Evolutionary conservation across 2,888 invertebrate species (phyloP).

Genomic region (Agonopterix alstromeriana): DNA sequence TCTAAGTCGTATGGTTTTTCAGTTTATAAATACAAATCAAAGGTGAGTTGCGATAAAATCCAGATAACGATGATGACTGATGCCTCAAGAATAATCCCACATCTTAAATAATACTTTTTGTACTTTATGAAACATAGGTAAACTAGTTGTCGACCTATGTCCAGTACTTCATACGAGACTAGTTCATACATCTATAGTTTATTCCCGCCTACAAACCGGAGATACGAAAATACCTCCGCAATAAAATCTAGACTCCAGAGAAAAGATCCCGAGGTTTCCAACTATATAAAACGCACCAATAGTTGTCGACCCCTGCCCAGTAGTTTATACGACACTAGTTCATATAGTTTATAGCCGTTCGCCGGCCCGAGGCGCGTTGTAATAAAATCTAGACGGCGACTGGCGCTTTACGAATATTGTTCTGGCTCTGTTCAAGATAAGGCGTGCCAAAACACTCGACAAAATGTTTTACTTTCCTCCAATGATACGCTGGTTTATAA

Average conservation of each 20-base stretch:
- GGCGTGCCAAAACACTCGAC: slow-evolving; percentile 37
- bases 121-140: no score
- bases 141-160: no score
- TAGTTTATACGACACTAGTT: slow-evolving; percentile 49
- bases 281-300: slow-evolving; percentile 5
- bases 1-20: no score
- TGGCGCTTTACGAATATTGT: slow-evolving; percentile 63
- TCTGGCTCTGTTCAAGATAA: slow-evolving; percentile 43
- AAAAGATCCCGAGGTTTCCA: neutral
- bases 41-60: no score
- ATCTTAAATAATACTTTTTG: no score
- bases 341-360: slow-evolving; percentile 36
- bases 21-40: no score
- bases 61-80: no score
- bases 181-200: neutral
- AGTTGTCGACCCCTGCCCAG: slow-evolving; percentile 32
- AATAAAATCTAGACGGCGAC: slow-evolving; percentile 67
- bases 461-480: slow-evolving; percentile 6
- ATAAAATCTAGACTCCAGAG: neutral
- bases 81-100: no score
- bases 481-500: no score
- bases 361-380: slow-evolving; percentile 42
- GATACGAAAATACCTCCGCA: neutral
- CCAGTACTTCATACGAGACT: no score
- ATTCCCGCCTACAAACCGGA: neutral